A percentile compares a stretch with the other conserved stretches of the same genome.
phyloP scores from a whole-genome alignment of 2,888 invertebrate species.

The Hetaerina titia region DNA sequence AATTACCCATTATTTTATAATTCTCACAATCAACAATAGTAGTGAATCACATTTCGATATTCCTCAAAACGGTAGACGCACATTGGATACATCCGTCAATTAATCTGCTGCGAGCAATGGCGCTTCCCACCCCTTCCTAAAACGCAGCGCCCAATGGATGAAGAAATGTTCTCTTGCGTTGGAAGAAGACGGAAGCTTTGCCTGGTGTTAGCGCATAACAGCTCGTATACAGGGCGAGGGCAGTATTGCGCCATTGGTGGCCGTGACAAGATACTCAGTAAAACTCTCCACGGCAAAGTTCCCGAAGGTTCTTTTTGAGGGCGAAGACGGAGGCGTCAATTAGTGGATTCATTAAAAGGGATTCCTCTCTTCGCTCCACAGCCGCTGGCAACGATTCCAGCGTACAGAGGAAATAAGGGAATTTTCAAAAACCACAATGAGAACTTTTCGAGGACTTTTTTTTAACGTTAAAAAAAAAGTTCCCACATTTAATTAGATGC shows the following conservation, averaged over 20 bases:
- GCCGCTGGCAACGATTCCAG: background rate
- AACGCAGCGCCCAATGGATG: background rate
- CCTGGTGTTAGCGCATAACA: background rate
- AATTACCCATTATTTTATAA: too few relatives aligned
- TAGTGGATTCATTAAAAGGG: conserved; percentile 4
- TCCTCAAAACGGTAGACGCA: background rate
- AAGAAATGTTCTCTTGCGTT: background rate
- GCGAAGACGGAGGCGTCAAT: conserved; percentile 19
- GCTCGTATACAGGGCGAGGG: background rate
- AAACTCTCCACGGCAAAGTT: background rate
- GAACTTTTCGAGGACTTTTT: too few relatives aligned
- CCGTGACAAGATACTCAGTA: background rate
- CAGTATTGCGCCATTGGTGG: background rate
- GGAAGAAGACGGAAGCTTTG: background rate
- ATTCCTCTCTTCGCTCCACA: background rate
- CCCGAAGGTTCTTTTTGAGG: background rate
- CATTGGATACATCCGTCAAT: background rate
- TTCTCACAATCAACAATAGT: too few relatives aligned
- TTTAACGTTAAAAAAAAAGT: too few relatives aligned
- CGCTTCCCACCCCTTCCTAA: background rate
- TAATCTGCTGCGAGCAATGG: background rate
- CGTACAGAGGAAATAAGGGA: background rate
- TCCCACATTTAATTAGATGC: too few relatives aligned
- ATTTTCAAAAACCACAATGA: too few relatives aligned
- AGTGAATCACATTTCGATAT: too few relatives aligned